These are phyloP conservation scores for Apistogramma diplotaenia DNA, from an alignment of 2,113 vertebrate genomes.

Conservation along the genomic window DNA sequence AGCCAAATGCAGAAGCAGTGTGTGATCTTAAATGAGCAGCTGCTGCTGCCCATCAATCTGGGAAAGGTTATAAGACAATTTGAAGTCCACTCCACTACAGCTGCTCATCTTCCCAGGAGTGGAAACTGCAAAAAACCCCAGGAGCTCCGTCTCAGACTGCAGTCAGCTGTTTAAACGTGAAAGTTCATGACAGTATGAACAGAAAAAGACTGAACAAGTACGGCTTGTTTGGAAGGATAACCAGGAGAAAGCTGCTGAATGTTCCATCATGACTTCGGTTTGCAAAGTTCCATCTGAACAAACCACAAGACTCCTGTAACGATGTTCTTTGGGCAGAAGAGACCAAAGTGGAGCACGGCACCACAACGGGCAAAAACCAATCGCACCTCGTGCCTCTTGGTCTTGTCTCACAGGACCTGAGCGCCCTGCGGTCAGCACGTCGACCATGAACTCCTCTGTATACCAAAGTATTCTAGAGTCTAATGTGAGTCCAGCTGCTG, in stretches of 20 bases:
- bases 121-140: not conserved
- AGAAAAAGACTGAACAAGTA: not conserved
- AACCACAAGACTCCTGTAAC: not conserved
- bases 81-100: not conserved
- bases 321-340: not conserved
- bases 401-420: not conserved
- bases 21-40: too few relatives aligned
- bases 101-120: not conserved
- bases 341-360: not conserved
- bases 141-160: not conserved
- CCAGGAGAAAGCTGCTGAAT: not conserved
- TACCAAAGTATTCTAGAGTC: not conserved
- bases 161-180: not conserved
- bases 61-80: not conserved
- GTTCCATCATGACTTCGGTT: rapidly evolving
- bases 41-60: not conserved
- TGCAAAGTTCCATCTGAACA: not conserved
- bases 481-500: too few relatives aligned
- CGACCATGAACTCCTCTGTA: not conserved
- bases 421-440: not conserved
- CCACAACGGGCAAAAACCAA: not conserved
- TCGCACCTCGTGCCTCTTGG: too few relatives aligned
- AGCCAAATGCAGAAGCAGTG: too few relatives aligned
- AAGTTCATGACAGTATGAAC: not conserved
- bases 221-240: too few relatives aligned